Base-by-base conservation (phyloP, 2,888 invertebrate genomes). In the Bombyx huttoni region DNA sequence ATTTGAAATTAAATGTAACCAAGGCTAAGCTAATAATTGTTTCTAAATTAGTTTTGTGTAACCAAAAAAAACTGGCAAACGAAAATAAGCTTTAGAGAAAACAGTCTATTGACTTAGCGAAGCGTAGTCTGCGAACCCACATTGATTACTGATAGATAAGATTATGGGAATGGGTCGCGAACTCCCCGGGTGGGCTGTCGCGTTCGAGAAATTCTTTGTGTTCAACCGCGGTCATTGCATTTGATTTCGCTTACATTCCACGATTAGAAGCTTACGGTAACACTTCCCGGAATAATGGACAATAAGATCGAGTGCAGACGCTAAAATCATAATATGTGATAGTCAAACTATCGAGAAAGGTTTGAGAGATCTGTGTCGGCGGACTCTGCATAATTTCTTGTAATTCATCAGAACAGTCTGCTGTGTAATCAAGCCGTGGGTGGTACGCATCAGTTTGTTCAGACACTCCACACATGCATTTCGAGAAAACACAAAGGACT, bases 261-360 rank as follows among this genome's bases (percentile, higher is more conserved):
- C 45, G 40, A 40, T 7, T 40, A 49, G 14, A n/a, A 34, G 12
- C 46, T 33, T 40, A 53, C 50, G 48, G 52, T 46, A 49, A 49
- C 46, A 48, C 34, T 51, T 49, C 80, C 68, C 53, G 53, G 49
- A 61, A 55, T 49, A 63, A 54, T 77, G 78, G 77, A 56, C 53
- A 57, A 49, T 52, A 54, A 53, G 57, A 54, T 54, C 61, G 62
- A 65, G 64, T 68, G 60, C 61, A 40, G 63, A 62, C 58, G 62
- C 61, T 60, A 66, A 67, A 70, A 67, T 60, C 78, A 75, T 73
- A 77, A 24, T 7, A 12, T 12, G 40, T 10, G 8, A 12, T 40
- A 40, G 12, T 73, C 73, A 77, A 80, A 79, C 78, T 81, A 82
- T 85, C 85, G 85, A 78, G 85, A 86, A 86, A 87, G 24, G 85